Evolutionary conservation across 1,140 invertebrate genomes (phyloP).

Genomic region (Diachasmimorpha longicaudata): DNA sequence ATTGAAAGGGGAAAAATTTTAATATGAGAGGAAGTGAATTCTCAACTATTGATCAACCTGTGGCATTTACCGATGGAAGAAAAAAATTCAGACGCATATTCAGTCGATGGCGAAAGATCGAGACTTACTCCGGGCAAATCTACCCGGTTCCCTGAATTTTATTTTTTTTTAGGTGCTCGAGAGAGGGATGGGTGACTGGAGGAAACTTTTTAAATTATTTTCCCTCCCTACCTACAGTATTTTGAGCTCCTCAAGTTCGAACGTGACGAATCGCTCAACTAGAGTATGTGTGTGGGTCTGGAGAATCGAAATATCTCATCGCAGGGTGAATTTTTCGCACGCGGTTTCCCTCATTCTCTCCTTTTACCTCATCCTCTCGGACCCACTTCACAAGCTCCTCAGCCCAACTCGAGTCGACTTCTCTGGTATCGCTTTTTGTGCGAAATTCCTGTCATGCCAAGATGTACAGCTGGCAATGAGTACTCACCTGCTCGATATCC

Average conservation of each 20-base stretch:
- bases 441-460: neutral
- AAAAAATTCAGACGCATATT: slow-evolving; percentile 1
- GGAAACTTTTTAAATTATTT: slow-evolving; percentile 19
- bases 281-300: neutral
- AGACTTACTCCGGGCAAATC: neutral
- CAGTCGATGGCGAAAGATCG: neutral
- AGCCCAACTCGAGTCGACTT: neutral
- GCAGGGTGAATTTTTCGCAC: neutral
- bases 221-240: neutral
- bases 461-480: no score
- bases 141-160: neutral
- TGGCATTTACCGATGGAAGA: neutral
- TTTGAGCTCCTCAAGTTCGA: neutral
- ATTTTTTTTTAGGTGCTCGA: neutral
- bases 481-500: no score
- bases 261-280: slow-evolving; percentile 5
- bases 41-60: slow-evolving; percentile 1
- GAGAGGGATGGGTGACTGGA: neutral
- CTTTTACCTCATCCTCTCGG: neutral
- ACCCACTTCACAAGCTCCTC: neutral
- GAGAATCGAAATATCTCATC: neutral
- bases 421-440: neutral
- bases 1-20: neutral
- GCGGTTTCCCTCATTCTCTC: neutral
- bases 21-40: neutral